phyloP scores from a whole-genome alignment of 2,113 vertebrate species.

The Platysternon megacephalum region DNA sequence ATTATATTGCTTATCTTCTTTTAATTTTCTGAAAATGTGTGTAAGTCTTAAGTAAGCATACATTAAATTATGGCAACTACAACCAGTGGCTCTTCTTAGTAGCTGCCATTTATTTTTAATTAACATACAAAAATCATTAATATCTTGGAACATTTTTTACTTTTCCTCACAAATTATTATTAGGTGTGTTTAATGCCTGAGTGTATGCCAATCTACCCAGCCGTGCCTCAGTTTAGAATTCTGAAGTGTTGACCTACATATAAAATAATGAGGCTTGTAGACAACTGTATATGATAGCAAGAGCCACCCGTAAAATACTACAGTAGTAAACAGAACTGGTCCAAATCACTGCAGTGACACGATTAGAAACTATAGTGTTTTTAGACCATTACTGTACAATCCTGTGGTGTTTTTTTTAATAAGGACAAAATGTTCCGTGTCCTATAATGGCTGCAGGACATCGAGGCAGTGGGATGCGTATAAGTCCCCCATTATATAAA shows the following conservation, averaged over 20 bases:
- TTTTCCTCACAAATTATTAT: neutral
- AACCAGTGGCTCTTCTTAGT: neutral
- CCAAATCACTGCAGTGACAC: neutral
- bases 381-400: neutral
- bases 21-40: neutral
- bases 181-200: neutral
- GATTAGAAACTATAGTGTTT: neutral
- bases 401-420: neutral
- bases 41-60: neutral
- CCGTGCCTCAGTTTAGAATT: neutral
- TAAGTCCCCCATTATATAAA: neutral
- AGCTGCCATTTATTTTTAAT: neutral
- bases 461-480: neutral
- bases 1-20: neutral
- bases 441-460: neutral
- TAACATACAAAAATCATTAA: neutral
- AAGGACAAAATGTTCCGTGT: neutral
- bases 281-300: neutral
- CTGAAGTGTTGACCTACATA: neutral
- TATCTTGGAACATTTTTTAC: neutral
- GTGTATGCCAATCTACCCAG: neutral
- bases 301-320: neutral
- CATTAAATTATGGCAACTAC: neutral
- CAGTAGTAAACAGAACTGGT: neutral
- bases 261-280: neutral